Base-by-base conservation (phyloP, 2,113 vertebrate genomes). In the Gopherus evgoodei region DNA sequence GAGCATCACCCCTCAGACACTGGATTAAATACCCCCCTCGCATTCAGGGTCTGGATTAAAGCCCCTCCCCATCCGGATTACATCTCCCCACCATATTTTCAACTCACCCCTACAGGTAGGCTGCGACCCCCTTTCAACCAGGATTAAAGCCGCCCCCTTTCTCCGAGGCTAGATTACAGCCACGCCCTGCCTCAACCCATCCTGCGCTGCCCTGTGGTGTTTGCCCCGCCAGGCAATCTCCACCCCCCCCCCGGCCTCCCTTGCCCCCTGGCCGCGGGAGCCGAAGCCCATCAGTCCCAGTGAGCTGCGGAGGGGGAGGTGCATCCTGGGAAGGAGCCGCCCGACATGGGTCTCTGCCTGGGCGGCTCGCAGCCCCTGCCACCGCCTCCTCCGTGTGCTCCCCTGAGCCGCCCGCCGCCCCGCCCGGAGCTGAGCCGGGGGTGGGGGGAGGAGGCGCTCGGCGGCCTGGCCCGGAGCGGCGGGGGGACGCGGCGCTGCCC, bases 391-490 rank as follows among this genome's bases (percentile, higher is more conserved):
- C 53, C 44, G n/a, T 4, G 21, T 25, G 72, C 59, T 53, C 54
- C 82, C 92, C 90, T 53, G 53, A 21, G 62, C 87, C 50, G 49
- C 62, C 35, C 75, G 76, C 84, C 90, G 89, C 92, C 83, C 79
- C 75, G 69, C 93, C 95, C 80, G 95, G 84, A 21, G 91, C 57
- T 91, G 91, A 91, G 91, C 84, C 86, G 88, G 86, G 87, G 42
- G 42, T 42, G 42, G 9, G 82, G 62, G 90, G n/a, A 90, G 78
- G 62, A n/a, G 86, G 52, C 59, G 21, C 83, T 57, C 85, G 91
- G 87, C 76, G 92, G 89, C 93, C 96, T 91, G 97, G 95, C 93
- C 93, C 91, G 94, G 38, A 52, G 89, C 97, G 91, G 96, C 98
- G 96, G 94, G 83, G 92, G 79, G 94, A 89, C 90, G 95, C 86